These are phyloP conservation scores for Cosmorhoe ocellata DNA, from an alignment of 2,888 invertebrate genomes.

Conservation along the genomic window DNA sequence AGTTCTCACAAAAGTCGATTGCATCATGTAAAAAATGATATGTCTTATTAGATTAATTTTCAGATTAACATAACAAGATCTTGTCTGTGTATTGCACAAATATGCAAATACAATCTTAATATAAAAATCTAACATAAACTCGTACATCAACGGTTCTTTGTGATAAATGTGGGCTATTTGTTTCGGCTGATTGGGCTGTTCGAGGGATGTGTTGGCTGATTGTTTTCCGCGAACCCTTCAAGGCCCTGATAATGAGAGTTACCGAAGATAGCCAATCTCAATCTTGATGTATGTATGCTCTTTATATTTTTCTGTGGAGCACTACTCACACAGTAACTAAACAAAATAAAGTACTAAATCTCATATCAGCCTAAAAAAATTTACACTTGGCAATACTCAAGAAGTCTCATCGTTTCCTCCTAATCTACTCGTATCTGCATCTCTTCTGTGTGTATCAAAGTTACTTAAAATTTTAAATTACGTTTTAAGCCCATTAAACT, in stretches of 20 bases:
- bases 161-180: conserved; percentile 67
- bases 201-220: conserved; percentile 69
- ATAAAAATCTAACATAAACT: background rate
- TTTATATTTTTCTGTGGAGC: conserved; percentile 33
- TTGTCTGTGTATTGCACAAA: conserved; percentile 3
- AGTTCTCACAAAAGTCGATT: background rate
- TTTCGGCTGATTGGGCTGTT: conserved; percentile 73
- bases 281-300: conserved; percentile 48
- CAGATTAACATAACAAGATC: conserved; percentile 6
- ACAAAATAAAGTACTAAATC: too few species aligned
- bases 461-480: too few species aligned
- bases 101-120: conserved; percentile 14
- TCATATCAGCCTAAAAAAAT: too few species aligned
- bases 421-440: too few species aligned
- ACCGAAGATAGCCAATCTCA: conserved; percentile 61
- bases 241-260: conserved; percentile 55
- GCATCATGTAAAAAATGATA: conserved; percentile 12
- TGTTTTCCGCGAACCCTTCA: conserved; percentile 75
- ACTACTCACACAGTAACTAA: too few species aligned
- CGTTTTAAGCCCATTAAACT: too few species aligned
- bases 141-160: conserved; percentile 35
- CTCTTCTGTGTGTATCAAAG: too few species aligned
- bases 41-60: conserved; percentile 6
- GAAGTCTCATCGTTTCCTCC: too few species aligned
- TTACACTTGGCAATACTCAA: too few species aligned